Base-by-base conservation (phyloP, 2,797 vertebrate genomes). In the Momotus momota region DNA sequence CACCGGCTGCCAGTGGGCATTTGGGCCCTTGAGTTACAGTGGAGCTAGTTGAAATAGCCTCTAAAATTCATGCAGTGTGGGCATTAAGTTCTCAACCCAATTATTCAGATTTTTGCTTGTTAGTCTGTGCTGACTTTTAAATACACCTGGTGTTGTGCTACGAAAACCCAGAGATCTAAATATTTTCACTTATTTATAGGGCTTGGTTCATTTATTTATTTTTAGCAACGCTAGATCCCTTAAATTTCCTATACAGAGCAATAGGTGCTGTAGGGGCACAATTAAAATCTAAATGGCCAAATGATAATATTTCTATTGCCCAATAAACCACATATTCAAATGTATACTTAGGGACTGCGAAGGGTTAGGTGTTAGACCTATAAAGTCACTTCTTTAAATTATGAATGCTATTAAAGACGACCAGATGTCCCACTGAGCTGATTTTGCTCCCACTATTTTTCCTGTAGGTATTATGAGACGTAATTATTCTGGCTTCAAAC, bases 401-500 rank as follows among this genome's bases (percentile, higher is more conserved):
- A 89, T 58, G 65, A 65, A 81, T 38, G 23, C 26, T 89, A 51
- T 92, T 96, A 83, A 84, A 88, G 88, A 86, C 77, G 66, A 82
- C 46, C 69, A 81, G 73, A 80, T 93, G 77, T 65, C 58, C 92
- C 29, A 35, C 35, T 48, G 72, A 95, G 91, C 41, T 80, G 69
- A 72, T 72, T 91, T 89, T 90, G 12, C 48, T 83, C 25, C 65
- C 52, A 66, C 55, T 43, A 73, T 84, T 92, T 93, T 57, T 94
- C 88, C 72, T 71, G 33, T 35, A 88, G 84, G 93, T 61, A 38
- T 52, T 81, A 40, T 86, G 79, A 90, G 38, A 52, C 67, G 70
- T 94, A 91, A 86, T 93, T 92, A 94, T 86, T 62, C 43, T 81
- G 81, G 65, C 46, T 69, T 86, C 72, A 83, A 66, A 88, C 29